Evolutionary conservation across 2,888 invertebrate genomes (phyloP).

Genomic region (Tipula helvola): DNA sequence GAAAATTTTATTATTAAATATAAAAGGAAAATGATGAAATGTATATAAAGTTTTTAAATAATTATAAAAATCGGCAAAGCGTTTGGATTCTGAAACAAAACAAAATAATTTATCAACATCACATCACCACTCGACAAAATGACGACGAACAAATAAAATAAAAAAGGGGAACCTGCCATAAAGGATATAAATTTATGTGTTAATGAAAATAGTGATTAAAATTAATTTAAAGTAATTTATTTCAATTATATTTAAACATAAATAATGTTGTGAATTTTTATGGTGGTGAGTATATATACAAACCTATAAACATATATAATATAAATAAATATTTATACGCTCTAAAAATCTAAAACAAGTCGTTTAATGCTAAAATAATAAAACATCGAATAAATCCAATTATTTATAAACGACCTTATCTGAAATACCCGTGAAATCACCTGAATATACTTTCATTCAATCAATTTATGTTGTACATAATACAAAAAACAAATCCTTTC

Average conservation of each 20-base stretch:
- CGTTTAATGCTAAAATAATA: neutral
- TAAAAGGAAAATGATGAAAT: neutral
- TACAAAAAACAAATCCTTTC: neutral
- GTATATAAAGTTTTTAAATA: neutral
- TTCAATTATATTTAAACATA: neutral
- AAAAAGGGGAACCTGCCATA: neutral
- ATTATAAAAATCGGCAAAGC: constrained; percentile 62
- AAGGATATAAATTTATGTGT: neutral
- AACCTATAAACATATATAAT: neutral
- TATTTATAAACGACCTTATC: neutral
- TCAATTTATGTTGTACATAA: neutral
- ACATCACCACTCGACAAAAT: neutral
- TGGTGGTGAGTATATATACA: neutral
- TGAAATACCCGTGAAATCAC: neutral
- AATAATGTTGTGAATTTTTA: neutral
- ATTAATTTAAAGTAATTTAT: neutral
- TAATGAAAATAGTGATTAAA: neutral
- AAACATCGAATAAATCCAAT: neutral
- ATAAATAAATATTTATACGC: neutral
- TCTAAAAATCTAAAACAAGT: neutral
- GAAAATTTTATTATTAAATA: constrained; percentile 4
- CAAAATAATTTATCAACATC: constrained; percentile 25
- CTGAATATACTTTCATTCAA: neutral
- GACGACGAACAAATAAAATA: neutral
- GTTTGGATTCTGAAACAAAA: constrained; percentile 91